Conservation (phyloP, 2,113 vertebrate species). For the Saguinus midas region DNA sequence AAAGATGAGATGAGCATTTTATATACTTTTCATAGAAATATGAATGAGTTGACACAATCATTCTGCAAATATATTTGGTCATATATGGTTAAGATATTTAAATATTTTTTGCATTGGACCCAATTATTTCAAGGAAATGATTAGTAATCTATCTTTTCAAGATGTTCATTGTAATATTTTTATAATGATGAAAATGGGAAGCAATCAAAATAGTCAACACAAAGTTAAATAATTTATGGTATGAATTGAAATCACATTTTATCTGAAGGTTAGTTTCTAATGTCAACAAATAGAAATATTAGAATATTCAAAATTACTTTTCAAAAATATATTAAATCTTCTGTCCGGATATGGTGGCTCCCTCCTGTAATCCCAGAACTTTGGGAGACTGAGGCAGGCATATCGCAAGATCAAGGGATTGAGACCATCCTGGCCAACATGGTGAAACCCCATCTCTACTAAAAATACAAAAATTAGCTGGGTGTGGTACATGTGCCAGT, state of each 20-base stretch:
- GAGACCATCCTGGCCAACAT: too few species aligned
- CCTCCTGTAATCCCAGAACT: too few species aligned
- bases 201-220: background rate
- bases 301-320: background rate
- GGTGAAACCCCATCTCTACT: too few species aligned
- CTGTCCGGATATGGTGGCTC: too few species aligned
- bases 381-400: too few species aligned
- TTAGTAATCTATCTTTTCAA: background rate
- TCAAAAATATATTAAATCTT: background rate
- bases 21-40: background rate
- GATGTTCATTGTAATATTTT: background rate
- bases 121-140: background rate
- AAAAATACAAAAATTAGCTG: too few species aligned
- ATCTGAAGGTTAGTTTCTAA: background rate
- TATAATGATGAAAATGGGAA: background rate
- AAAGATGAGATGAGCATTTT: background rate
- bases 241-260: background rate
- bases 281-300: background rate
- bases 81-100: background rate
- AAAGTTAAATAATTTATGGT: background rate
- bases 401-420: too few species aligned
- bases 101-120: background rate
- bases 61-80: background rate
- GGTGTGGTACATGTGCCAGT: too few species aligned
- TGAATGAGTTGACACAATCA: background rate